Evolutionary conservation across 2,888 invertebrate genomes (phyloP), one percentile per base, ranked within the genome.

Genomic region (Chironomus riparius): DNA sequence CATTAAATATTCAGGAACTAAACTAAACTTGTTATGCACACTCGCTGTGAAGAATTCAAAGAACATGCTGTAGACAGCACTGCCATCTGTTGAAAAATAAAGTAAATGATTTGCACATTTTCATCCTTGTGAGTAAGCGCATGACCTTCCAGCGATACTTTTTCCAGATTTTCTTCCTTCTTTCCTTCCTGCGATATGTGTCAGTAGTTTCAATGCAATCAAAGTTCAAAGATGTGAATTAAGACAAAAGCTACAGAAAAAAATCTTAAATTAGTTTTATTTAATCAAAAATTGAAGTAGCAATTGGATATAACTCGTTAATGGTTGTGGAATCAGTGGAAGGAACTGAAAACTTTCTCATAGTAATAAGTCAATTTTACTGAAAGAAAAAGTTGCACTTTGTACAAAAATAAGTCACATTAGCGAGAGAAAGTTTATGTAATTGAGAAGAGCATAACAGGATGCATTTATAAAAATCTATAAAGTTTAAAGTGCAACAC

Each of bases 191-290:
- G 18, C 56, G 56, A 56, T 65, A 22, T 73, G 72, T 73, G 72
- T 73, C 72, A 73, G 72, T 73, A 73, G 72, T 73, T 73, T 73
- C 21, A 62, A 73, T 73, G 72, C 72, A 73, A 61, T 61, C 61
- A 18, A 50, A 38, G 61, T 73, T 73, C 22, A n/a, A 62, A 62
- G 24, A 73, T 61, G 72, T 73, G 65, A 65, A 65, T 18, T 56
- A 56, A 56, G 56, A 56, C 15, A 56, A 56, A 56, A 56, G 56
- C 38, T 56, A n/a, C 56, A 56, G 6, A 56, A n/a, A 56, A 15
- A 56, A 50, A 28, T 28, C 28, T 38, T 10, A 38, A 28, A 28
- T 28, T 28, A 38, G 38, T 38, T 38, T 38, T 10, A 38, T 38
- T 38, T 2, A 38, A 4, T 10, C 38, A 38, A 2, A 38, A 38